These are phyloP conservation scores for Maccullochella peelii DNA, from an alignment of 2,113 vertebrate species.

Conservation along the genomic window DNA sequence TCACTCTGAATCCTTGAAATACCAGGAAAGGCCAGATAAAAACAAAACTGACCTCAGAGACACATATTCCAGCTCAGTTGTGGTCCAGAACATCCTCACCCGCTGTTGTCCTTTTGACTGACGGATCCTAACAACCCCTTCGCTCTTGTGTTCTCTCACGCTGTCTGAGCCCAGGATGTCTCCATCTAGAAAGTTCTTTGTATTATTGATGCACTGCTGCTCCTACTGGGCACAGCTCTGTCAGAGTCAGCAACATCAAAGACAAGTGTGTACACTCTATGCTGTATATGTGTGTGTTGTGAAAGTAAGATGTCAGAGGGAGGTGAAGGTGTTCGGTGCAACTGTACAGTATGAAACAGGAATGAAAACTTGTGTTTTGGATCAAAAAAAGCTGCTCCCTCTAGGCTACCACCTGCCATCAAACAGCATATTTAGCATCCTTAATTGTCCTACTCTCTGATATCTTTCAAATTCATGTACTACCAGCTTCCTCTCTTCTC, in stretches of 20 bases:
- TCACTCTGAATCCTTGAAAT: conserved; percentile 1
- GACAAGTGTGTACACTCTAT: conserved; percentile 11
- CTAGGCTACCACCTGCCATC: background rate
- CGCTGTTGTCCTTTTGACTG: conserved; percentile 37
- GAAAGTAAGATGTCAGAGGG: background rate
- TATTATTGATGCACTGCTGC: conserved; percentile 66
- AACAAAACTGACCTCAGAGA: conserved; percentile 1
- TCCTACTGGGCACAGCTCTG: conserved; percentile 48
- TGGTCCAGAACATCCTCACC: conserved; percentile 6
- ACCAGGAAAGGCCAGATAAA: background rate
- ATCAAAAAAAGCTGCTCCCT: background rate
- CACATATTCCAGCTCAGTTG: conserved; percentile 9
- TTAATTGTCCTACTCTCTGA: background rate
- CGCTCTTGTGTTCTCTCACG: conserved; percentile 26
- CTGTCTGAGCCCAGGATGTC: conserved; percentile 60
- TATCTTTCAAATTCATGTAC: conserved; percentile 2
- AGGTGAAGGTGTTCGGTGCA: background rate
- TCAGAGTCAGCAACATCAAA: conserved; percentile 46
- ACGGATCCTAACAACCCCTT: conserved; percentile 32
- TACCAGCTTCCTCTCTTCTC: background rate
- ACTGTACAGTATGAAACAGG: background rate
- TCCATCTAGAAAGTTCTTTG: conserved; percentile 56
- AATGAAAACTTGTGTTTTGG: conserved; percentile 14
- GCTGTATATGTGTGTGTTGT: conserved; percentile 26
- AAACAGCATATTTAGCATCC: conserved; percentile 35